phyloP scores from a whole-genome alignment of 2,888 invertebrate genomes.

The Volucella bombylans region DNA sequence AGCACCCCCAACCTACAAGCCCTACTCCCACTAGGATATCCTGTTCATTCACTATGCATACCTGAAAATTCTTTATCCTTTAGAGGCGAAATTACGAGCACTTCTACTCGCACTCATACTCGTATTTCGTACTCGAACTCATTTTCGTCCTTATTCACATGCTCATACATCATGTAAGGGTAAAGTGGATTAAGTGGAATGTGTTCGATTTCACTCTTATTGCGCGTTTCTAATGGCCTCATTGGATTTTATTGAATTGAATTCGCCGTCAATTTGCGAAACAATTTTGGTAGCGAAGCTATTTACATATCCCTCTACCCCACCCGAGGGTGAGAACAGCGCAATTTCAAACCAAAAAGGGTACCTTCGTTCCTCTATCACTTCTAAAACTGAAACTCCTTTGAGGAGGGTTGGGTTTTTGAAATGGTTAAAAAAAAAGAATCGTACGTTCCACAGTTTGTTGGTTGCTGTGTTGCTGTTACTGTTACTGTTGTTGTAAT shows the following conservation, averaged over 20 bases:
- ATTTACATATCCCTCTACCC: conserved; percentile 17
- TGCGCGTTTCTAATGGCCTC: conserved; percentile 53
- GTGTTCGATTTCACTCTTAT: conserved; percentile 62
- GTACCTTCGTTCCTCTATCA: background rate
- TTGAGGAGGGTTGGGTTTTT: conserved; percentile 5
- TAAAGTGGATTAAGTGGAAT: conserved; percentile 60
- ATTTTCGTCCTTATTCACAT: background rate
- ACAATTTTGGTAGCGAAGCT: conserved; percentile 27
- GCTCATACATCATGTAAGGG: background rate
- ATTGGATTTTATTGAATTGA: conserved; percentile 59
- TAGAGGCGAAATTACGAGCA: no score
- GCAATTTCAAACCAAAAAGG: no score
- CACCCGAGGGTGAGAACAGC: background rate
- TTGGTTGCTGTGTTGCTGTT: background rate
- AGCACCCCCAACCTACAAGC: no score
- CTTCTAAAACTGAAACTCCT: background rate
- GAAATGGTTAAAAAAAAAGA: conserved; percentile 11
- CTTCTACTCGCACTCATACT: no score
- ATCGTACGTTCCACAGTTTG: background rate
- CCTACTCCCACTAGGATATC: background rate
- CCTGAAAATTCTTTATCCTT: background rate
- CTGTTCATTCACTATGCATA: background rate
- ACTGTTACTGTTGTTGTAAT: conserved; percentile 1
- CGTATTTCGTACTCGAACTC: no score
- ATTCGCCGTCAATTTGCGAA: conserved; percentile 48